Base-by-base conservation (phyloP, 2,113 vertebrate species). In the Passerina amoena region DNA sequence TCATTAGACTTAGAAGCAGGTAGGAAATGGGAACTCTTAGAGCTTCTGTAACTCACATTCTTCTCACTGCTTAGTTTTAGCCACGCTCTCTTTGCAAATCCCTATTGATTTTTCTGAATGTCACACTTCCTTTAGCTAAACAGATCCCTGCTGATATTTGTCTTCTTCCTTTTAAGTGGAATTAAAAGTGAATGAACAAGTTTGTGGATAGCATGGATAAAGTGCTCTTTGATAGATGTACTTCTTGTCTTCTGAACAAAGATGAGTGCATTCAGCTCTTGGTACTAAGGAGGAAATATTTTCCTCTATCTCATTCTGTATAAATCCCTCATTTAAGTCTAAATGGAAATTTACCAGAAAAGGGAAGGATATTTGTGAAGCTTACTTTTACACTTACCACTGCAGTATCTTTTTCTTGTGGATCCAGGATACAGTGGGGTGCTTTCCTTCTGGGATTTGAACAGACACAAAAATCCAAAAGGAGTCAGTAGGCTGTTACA, bases 71-170 rank as follows among this genome's bases (percentile, higher is more conserved):
- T 85, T 59, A 96, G 20, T 94, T 96, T 95, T 66, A 45, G 75
- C 64, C 86, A 82, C 2, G 2, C 27, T 86, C 10, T 90, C 85
- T 95, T 97, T 96, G 96, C 90, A 96, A 95, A 92, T 95, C 90
- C 66, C 35, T 96, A 95, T 96, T 96, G 97, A 96, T 97, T 97
- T 96, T 95, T 92, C 65, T 88, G 93, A 80, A 94, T 90, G 87
- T 95, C 96, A 94, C 82, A 96, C 69, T 88, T 93, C n/a, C 33
- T 47, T 93, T 89, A 91, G 84, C 93, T 86, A 85, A 96, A 91
- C 71, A 91, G 92, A 83, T 97, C 65, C 92, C 92, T 92, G 86
- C 63, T 93, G 95, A 84, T 95, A 88, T 94, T 96, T 96, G 93
- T 96, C 95, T 96, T 53, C 93, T 94, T 90, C 71, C 69, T 95